Evolutionary conservation across 2,797 vertebrate species (phyloP), one percentile per base, ranked within the genome.

Genomic region (Euphonia xanthogaster): DNA sequence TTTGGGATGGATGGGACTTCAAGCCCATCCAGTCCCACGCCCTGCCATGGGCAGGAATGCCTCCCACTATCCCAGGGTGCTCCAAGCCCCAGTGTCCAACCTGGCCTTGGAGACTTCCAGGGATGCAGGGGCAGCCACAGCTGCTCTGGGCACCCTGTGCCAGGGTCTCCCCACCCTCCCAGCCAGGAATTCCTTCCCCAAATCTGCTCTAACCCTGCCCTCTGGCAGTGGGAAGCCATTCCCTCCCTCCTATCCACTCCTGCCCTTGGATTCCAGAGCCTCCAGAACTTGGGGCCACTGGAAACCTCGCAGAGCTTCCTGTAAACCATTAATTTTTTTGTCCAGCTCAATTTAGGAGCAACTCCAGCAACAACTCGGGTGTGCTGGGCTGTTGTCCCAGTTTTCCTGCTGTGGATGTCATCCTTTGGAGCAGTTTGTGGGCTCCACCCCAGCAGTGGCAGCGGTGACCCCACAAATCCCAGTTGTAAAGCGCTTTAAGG

Each of bases 401-500:
- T 39, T 71, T 51, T 62, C 14, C 66, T 22, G 4, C 21, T 11
- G 20, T 12, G 12, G 42, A n/a, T 2, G 1, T 14, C 7, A 4
- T 8, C 66, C 37, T 21, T 42, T 7, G 50, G 62, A 54, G 31
- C 53, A 30, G 39, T 5, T 14, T 58, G 21, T 33, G 85, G 55
- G 44, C 58, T 62, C n/a, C 62, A 53, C 21, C 54, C n/a, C 83
- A 90, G 75, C 78, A 78, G 19, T 9, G 60, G 78, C 78, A 87
- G 65, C 70, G 51, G 31, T 4, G 45, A 67, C 72, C 91, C 65
- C 72, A 24, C n/a, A 65, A 68, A 62, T 54, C 54, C 33, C 12
- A 35, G 42, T 23, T 88, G 90, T 90, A 93, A 96, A 96, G 96
- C 76, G 70, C 94, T 94, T 95, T 90, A 40, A 77, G 93, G 40